Conservation (phyloP, 2,113 vertebrate species). For the Fukomys damarensis region DNA sequence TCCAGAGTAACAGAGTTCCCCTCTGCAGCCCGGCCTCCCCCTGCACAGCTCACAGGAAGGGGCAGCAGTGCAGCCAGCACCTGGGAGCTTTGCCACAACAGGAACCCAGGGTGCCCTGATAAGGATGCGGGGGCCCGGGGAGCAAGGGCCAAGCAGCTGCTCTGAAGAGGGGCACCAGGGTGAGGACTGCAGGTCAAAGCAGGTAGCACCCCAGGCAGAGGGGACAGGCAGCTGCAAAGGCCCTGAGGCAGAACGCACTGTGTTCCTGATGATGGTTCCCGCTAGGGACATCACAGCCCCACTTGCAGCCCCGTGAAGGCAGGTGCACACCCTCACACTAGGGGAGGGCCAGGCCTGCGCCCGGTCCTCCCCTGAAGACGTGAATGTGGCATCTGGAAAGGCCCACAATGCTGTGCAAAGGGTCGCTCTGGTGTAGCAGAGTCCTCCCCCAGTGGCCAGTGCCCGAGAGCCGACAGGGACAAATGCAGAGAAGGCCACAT, state of each 20-base stretch:
- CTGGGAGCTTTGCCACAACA: not conserved
- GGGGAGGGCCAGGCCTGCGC: not conserved
- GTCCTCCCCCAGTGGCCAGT: not conserved
- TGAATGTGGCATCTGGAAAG: no score
- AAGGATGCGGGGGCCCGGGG: not conserved
- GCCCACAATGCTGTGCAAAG: not conserved
- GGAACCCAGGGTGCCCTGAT: not conserved
- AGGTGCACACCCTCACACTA: not conserved
- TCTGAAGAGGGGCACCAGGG: not conserved
- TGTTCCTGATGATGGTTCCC: no score
- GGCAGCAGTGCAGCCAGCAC: not conserved
- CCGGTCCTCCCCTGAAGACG: not conserved
- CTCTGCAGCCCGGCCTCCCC: not conserved
- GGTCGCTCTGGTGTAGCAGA: not conserved
- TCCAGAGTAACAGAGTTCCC: not conserved
- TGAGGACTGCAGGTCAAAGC: not conserved
- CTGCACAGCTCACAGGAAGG: not conserved
- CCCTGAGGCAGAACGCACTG: not conserved
- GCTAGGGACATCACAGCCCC: no score
- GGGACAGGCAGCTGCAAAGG: not conserved
- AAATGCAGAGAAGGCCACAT: accelerated
- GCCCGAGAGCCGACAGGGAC: no score
- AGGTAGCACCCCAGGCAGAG: not conserved
- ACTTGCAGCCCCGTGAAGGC: not conserved
- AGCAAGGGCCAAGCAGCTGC: not conserved